A percentile compares a stretch with the other conserved stretches of the same genome.
Evolutionary conservation across 2,888 invertebrate genomes (phyloP).

Genomic region (Drosophila nigricruria): DNA sequence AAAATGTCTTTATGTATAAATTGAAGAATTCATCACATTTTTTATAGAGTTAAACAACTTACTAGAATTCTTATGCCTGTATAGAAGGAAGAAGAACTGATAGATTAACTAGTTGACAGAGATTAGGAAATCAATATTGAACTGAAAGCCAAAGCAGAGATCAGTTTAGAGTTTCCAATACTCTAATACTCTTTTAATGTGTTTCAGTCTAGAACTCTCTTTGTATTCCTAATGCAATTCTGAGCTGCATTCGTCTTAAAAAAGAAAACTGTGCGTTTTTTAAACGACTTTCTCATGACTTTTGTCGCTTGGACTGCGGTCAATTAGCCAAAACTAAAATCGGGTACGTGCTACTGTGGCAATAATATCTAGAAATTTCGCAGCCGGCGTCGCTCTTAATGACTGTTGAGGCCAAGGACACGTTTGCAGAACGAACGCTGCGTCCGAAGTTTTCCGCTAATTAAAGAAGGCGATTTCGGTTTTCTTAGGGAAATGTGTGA

Average conservation of each 20-base stretch:
- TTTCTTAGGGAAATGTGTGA: constrained; percentile 56
- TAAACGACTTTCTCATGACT: constrained; percentile 46
- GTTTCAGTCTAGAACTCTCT: neutral
- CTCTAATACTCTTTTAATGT: constrained; percentile 14
- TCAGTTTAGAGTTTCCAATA: neutral
- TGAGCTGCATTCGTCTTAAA: constrained; percentile 2
- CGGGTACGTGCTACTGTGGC: constrained; percentile 40
- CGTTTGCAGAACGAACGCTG: constrained; percentile 39
- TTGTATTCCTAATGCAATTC: constrained; percentile 10
- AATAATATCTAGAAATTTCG: constrained; percentile 25
- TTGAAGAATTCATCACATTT: too few species aligned
- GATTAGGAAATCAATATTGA: neutral
- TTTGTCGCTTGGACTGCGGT: constrained; percentile 39
- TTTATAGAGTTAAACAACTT: too few species aligned
- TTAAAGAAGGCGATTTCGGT: constrained; percentile 40
- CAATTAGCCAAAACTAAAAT: constrained; percentile 43
- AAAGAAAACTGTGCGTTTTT: constrained; percentile 6
- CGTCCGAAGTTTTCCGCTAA: constrained; percentile 64
- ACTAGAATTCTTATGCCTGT: too few species aligned
- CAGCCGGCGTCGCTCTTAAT: constrained; percentile 49
- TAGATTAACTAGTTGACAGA: neutral
- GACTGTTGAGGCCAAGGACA: constrained; percentile 41
- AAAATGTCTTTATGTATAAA: too few species aligned
- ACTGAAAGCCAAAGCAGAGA: neutral
- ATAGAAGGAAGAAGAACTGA: neutral